A percentile compares a stretch with the other conserved stretches of the same genome.
Conservation (phyloP, 2,797 vertebrate genomes). For the Parotocinclus haroldoi region DNA sequence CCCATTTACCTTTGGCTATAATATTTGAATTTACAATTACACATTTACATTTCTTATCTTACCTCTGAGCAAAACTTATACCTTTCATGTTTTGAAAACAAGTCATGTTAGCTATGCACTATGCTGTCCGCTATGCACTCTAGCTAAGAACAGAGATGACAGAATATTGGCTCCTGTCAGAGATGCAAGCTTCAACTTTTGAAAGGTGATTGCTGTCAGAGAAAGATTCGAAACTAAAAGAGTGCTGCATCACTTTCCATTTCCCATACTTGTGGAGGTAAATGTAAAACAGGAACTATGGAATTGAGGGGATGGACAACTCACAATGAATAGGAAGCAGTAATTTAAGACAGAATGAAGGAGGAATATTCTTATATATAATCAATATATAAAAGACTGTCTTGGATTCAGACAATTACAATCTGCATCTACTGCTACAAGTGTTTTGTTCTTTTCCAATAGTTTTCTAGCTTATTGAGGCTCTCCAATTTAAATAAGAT, state of each 20-base stretch:
- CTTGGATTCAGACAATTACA: not conserved
- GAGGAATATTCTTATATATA: not conserved
- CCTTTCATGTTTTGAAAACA: too few species aligned
- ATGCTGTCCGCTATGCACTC: too few species aligned
- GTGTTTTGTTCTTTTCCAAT: slow-evolving; percentile 47
- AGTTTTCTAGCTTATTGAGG: slow-evolving; percentile 57
- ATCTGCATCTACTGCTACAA: slow-evolving; percentile 26
- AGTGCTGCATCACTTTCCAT: slow-evolving; percentile 35
- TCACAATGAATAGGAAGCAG: slow-evolving; percentile 21
- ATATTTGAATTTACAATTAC: too few species aligned
- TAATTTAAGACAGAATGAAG: slow-evolving; percentile 11
- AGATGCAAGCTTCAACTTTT: slow-evolving; percentile 16
- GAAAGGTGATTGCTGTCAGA: slow-evolving; percentile 38
- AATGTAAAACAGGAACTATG: slow-evolving; percentile 22
- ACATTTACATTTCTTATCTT: too few species aligned
- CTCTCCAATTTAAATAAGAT: slow-evolving; percentile 53
- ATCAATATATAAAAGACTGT: not conserved
- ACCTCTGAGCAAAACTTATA: too few species aligned
- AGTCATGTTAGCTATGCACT: too few species aligned
- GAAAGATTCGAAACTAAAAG: slow-evolving; percentile 33
- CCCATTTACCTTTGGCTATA: too few species aligned
- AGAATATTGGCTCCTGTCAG: slow-evolving; percentile 36
- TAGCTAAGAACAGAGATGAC: slow-evolving; percentile 40
- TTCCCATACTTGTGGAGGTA: slow-evolving; percentile 21
- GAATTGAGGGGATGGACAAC: slow-evolving; percentile 15